Conservation (phyloP, 2,797 vertebrate genomes). For the Crocodylus rhombifer region DNA sequence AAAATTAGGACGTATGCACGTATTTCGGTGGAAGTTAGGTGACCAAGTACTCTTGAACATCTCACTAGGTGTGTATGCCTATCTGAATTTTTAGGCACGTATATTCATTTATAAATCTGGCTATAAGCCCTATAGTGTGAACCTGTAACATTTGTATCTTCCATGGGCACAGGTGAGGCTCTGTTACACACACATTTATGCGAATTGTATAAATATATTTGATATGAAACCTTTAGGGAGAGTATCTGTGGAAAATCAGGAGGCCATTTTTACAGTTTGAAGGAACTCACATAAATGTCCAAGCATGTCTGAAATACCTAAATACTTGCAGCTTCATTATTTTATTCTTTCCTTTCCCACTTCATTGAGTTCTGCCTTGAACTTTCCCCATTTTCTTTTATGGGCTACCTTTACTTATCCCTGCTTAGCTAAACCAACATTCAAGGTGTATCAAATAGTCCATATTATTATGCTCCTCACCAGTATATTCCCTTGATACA, state of each 20-base stretch:
- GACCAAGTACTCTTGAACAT: too few relatives aligned
- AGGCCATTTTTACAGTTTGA: neutral
- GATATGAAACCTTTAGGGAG: neutral
- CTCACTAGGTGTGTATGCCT: too few relatives aligned
- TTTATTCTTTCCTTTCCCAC: neutral
- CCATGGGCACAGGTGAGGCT: neutral
- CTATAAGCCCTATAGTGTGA: neutral
- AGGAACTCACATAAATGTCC: neutral
- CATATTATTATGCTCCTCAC: conserved; percentile 11
- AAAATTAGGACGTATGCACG: too few relatives aligned
- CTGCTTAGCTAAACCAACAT: conserved; percentile 11
- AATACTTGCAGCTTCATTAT: neutral
- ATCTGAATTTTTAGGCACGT: neutral
- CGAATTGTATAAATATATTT: neutral
- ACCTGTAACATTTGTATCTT: neutral
- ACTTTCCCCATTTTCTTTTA: conserved; percentile 31
- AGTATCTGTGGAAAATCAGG: neutral
- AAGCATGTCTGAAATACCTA: too few relatives aligned
- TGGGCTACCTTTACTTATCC: conserved; percentile 33
- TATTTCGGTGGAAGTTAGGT: too few relatives aligned
- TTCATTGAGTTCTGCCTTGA: neutral
- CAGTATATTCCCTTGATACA: neutral
- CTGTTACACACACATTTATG: neutral
- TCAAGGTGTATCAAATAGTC: conserved; percentile 46
- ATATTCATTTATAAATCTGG: neutral